phyloP scores from a whole-genome alignment of 2,113 vertebrate species.

The Onychorhynchus coronatus region DNA sequence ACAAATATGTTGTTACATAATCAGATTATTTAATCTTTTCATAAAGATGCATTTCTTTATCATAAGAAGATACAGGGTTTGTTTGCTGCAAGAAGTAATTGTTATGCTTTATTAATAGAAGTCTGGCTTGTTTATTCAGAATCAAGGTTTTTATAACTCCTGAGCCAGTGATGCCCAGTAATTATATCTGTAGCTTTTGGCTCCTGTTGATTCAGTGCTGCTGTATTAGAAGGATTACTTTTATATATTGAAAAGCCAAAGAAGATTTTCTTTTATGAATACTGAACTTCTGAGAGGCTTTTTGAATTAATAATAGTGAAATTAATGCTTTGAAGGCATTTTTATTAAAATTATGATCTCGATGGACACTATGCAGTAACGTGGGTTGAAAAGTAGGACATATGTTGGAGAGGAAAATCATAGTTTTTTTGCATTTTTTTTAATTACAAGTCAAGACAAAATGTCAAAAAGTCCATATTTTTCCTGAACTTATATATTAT shows the following conservation, averaged over 20 bases:
- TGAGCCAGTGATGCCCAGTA: constrained; percentile 30
- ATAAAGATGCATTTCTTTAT: constrained; percentile 24
- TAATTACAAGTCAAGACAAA: neutral
- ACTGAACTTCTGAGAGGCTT: constrained; percentile 13
- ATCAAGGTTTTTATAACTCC: constrained; percentile 14
- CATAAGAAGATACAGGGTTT: neutral
- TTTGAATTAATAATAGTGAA: constrained; percentile 43
- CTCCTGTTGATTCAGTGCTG: constrained; percentile 12
- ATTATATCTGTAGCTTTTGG: constrained; percentile 38
- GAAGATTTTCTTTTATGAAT: constrained; percentile 59
- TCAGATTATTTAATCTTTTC: constrained; percentile 40
- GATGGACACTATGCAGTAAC: neutral
- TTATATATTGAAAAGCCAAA: constrained; percentile 17
- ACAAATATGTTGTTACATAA: constrained; percentile 11
- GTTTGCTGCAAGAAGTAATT: constrained; percentile 6
- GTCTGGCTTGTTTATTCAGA: neutral
- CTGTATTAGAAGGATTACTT: constrained; percentile 31
- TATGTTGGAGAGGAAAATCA: neutral
- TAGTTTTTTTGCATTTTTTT: neutral
- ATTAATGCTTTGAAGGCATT: constrained; percentile 22
- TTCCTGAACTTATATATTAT: neutral
- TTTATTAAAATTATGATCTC: constrained; percentile 31
- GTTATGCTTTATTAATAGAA: constrained; percentile 9
- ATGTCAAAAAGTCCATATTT: neutral
- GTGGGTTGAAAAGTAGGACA: neutral